Base-by-base conservation (phyloP, 2,113 vertebrate species). In the Phodopus roborovskii region DNA sequence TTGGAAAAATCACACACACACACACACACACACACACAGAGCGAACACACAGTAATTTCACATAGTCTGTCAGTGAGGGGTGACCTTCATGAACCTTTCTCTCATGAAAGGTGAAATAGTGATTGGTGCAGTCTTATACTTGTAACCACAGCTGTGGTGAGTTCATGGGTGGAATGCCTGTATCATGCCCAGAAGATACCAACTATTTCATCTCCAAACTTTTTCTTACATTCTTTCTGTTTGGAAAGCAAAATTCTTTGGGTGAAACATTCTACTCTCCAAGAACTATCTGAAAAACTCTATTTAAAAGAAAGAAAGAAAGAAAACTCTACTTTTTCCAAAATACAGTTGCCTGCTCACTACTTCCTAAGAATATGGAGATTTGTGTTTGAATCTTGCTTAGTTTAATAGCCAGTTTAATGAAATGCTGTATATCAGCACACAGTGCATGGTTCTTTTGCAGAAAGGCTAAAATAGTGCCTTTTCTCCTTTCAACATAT, bases 311-410 rank as follows among this genome's bases (percentile, higher is more conserved):
- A 15, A 56, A 56, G 83, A 15, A 56, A 56, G 1, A 56, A 56
- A 56, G 13, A 3, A 56, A 56, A 48, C 10, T 26, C 20, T 91
- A 7, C 39, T 77, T 96, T 90, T 96, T 93, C 22, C 58, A 91
- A 93, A 33, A 87, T 5, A 94, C 45, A 88, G 26, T 82, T 83
- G 13, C 36, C 28, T 70, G 68, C 74, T 7, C 60, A 2, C 62
- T 30, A 33, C 8, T 79, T 50, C 84, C 93, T 22, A 96, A 42
- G 62, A 88, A 89, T 39, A 89, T 71, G 66, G 48, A 97, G n/a
- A 62, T 68, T 75, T 94, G 71, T 88, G 15, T 83, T 91, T 91
- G 15, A 90, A 86, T 87, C 26, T 73, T 3, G 84, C 50, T 88
- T 64, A 30, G 58, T 7, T 86, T 92, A 77, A 36, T 42, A 92